Base-by-base conservation (phyloP, 2,888 invertebrate genomes). In the Homarus gammarus region DNA sequence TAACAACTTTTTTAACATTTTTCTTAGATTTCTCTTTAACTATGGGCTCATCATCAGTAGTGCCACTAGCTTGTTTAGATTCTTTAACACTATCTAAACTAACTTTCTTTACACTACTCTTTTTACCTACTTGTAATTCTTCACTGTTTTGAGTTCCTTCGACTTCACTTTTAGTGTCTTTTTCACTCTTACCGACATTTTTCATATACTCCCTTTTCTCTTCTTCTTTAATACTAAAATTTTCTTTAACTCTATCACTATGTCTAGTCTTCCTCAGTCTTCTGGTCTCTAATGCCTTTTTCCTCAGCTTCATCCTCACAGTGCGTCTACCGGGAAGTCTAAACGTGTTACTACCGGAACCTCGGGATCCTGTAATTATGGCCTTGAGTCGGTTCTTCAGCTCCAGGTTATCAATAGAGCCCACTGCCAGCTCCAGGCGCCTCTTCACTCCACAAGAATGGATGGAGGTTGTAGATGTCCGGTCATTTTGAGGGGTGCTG, bases 321-420 rank as follows among this genome's bases (percentile, higher is more conserved):
- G 49, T 72, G 18, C 90, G 70, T 44, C 77, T 68, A 72, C 61
- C 61, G 2, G 83, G 73, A 31, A 68, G 44, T 2, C 77, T 56
- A 31, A 44, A 38, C 22, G 27, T 10, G 8, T 64, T 33, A 10
- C 38, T 40, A 3, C 51, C 38, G 0, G 82, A 33, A 31, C 84
- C 44, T 6, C 56, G 56, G 15, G 88, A 51, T 44, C 77, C 78
- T 36, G 77, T 77, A 77, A 91, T 91, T 82, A 91, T 91, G 73
- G 87, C 90, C n/a, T 87, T 90, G 38, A 91, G 79, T 8, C 89
- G 70, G 44, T 88, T 91, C 64, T 90, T 91, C 12, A 91, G 78
- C 38, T 90, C 87, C 1, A 75, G 61, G 51, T 91, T 91, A 78
- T 90, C 88, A 22, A 91, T 90, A 56, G 90, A 90, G 5, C 82